phyloP scores from a whole-genome alignment of 2,113 vertebrate genomes.

The Prolemur simus region DNA sequence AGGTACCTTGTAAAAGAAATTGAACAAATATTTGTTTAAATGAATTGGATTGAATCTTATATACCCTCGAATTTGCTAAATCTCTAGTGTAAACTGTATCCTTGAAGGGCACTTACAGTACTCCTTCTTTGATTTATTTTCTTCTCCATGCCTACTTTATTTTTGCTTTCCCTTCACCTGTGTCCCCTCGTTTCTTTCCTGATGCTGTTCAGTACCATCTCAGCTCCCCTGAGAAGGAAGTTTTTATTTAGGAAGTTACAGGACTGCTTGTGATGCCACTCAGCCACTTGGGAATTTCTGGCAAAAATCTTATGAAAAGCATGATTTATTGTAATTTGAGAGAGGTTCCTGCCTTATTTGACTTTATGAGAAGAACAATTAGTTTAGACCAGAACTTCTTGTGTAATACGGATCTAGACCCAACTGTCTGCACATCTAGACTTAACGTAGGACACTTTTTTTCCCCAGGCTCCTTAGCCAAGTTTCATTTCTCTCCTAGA shows the following conservation, averaged over 20 bases:
- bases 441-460: not conserved
- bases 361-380: not conserved
- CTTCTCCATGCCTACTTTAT: not conserved
- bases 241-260: not conserved
- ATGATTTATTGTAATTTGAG: not conserved
- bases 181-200: not conserved
- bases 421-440: not conserved
- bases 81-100: not conserved
- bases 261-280: not conserved
- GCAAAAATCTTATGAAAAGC: not conserved
- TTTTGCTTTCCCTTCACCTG: not conserved
- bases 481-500: conserved; percentile 5
- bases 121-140: not conserved
- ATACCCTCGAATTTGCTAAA: not conserved
- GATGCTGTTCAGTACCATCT: not conserved
- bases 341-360: not conserved
- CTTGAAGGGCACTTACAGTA: not conserved
- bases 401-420: not conserved
- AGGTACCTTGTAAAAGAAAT: not conserved
- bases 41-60: not conserved
- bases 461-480: not conserved
- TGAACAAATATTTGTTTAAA: not conserved
- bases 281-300: not conserved
- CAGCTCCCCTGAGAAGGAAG: not conserved
- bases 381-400: not conserved